Evolutionary conservation across 1,140 invertebrate species (phyloP), one percentile per base, ranked within the genome.

Genomic region (Aphaenogaster rudis): DNA sequence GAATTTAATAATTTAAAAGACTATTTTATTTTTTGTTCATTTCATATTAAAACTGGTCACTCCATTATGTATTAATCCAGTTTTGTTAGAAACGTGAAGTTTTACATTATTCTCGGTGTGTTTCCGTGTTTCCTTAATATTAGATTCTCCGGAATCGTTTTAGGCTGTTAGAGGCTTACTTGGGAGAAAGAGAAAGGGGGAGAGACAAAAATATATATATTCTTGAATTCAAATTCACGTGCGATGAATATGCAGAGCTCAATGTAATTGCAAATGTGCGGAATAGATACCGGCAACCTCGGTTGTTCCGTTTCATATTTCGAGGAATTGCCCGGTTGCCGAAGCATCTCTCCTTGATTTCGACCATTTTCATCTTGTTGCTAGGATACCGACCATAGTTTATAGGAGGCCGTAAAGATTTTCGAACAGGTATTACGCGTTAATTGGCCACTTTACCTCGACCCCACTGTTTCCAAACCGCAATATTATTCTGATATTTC

Each of bases 361-460:
- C 50, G 36, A 74, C 21, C 59, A 69, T 88, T 66, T 82, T 88
- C 88, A 54, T 82, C 86, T 87, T 87, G 85, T 81, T 87, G 77
- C 88, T 76, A 67, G 54, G 88, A 82, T 82, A 87, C 78, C 11
- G 7, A 33, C 39, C 50, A 6, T 63, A 63, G 57, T 80, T 84
- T 66, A 50, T 13, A 48, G 63, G 13, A 57, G 72, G 15, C 52
- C n/a, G 57, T 88, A 82, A 87, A 84, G 88, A 78, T 84, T 89
- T 87, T 89, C 33, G 39, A 87, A 77, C 64, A 39, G 69, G 72
- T 79, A 88, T 86, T 89, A 81, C 67, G 59, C 54, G 61, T 78
- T 89, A 86, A 89, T 89, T 88, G 77, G 87, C 63, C 42, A 78
- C n/a, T 78, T 89, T 61, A n/a, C 42, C 39, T 36, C 52, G 42